Percentiles rank a stretch among this genome's conserved stretches.
Evolutionary conservation across 1,140 invertebrate genomes (phyloP).

Genomic region (Trichonephila clavipes): DNA sequence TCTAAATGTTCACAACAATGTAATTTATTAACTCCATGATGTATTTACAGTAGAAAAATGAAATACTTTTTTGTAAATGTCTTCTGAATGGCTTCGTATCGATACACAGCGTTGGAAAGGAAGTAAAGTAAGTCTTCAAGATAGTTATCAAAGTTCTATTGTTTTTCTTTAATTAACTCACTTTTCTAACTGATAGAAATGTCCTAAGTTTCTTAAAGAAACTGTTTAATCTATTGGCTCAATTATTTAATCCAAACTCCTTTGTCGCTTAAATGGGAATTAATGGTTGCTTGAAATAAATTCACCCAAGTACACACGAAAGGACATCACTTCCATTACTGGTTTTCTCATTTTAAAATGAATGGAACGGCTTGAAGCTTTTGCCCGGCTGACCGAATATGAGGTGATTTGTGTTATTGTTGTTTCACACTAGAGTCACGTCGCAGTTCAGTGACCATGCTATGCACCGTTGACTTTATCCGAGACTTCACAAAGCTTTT

Average conservation of each 20-base stretch:
- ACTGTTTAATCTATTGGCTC: background rate
- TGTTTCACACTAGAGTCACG: slow-evolving; percentile 56
- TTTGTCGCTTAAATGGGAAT: slow-evolving; percentile 37
- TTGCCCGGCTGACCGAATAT: slow-evolving; percentile 67
- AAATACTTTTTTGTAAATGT: too few relatives aligned
- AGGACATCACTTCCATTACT: slow-evolving; percentile 34
- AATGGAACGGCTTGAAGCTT: slow-evolving; percentile 40
- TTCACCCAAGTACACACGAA: background rate
- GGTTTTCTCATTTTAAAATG: slow-evolving; percentile 63
- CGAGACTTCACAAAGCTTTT: slow-evolving; percentile 5
- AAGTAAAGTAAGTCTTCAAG: too few relatives aligned
- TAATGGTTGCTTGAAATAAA: slow-evolving; percentile 26
- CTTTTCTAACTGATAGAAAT: background rate
- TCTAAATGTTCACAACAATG: too few relatives aligned
- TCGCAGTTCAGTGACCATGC: slow-evolving; percentile 65
- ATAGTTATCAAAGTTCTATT: background rate
- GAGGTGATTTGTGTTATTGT: slow-evolving; percentile 68
- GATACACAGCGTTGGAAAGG: too few relatives aligned
- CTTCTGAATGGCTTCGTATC: too few relatives aligned
- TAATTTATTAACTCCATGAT: too few relatives aligned
- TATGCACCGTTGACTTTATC: slow-evolving; percentile 51
- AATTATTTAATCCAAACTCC: background rate
- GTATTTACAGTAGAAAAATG: too few relatives aligned
- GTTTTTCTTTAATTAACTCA: background rate
- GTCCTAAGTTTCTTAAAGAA: background rate